Evolutionary conservation across 1,140 invertebrate species (phyloP), one percentile per base, ranked within the genome.

Genomic region (Adelges cooleyi): DNA sequence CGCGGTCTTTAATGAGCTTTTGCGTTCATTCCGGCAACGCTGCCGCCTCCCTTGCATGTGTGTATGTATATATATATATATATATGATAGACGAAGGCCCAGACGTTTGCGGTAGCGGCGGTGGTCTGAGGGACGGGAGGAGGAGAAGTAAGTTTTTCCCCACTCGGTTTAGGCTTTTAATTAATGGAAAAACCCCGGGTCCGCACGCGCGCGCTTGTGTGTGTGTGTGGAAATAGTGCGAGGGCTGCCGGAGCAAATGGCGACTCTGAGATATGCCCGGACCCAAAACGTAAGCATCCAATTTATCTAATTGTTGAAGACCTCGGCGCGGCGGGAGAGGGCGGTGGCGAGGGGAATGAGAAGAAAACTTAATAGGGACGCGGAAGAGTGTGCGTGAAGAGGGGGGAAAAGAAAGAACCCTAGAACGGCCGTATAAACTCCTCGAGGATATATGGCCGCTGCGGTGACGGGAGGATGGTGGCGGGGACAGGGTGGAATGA

Each of bases 221-320:
- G 36, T 6, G 22, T 22, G 38, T 8, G 44, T 20, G 13, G 18
- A 10, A 2, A 48, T 4, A 17, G n/a, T 18, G 44, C 17, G 38
- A 13, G 22, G 0, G 36, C 23, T 13, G 2, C 2, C 15, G 25
- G 56, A 22, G 48, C 8, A 29, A 48, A 62, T 48, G 42, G 56
- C 56, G 56, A 62, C 42, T 48, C 56, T 33, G 56, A 29, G 56
- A 62, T 62, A 62, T 59, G 54, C 38, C 10, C 38, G 53, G 53
- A 56, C 38, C 53, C 54, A 40, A 59, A 59, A 59, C 54, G 54
- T 59, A 59, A 59, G 54, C 40, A 59, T 62, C 56, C 56, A 62
- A 62, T 62, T 62, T 62, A 62, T 62, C 56, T 62, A 62, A 62
- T 62, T 62, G 56, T 62, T 48, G 56, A 59, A 59, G 54, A 59